These are phyloP conservation scores for Lindbergichthys nudifrons DNA, from an alignment of 2,797 vertebrate genomes.

Conservation along the genomic window DNA sequence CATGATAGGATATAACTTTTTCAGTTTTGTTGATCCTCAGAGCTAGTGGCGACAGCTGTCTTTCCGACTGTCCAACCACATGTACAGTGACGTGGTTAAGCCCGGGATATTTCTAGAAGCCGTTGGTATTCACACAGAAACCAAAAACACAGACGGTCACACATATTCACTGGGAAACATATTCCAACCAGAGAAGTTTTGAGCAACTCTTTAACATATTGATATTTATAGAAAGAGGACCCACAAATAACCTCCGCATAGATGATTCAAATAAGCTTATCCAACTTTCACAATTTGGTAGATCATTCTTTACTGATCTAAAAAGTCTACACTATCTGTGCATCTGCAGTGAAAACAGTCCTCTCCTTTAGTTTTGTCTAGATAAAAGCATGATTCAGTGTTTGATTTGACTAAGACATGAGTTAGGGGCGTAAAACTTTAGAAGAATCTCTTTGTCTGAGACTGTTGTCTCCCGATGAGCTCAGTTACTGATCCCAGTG, in stretches of 20 bases:
- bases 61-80: constrained; percentile 67
- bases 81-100: constrained; percentile 58
- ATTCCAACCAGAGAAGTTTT: constrained; percentile 48
- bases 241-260: constrained; percentile 24
- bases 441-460: constrained; percentile 51
- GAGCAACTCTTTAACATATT: constrained; percentile 36
- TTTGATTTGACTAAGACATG: constrained; percentile 60
- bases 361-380: constrained; percentile 55
- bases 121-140: constrained; percentile 68
- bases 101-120: constrained; percentile 69
- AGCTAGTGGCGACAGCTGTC: constrained; percentile 63
- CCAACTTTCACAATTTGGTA: constrained; percentile 25
- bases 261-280: constrained; percentile 22
- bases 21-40: constrained; percentile 36
- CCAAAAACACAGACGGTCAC: constrained; percentile 66
- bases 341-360: constrained; percentile 46
- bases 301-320: constrained; percentile 27
- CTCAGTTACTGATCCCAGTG: constrained; percentile 69
- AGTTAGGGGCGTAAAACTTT: constrained; percentile 54
- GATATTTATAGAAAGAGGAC: constrained; percentile 44
- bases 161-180: constrained; percentile 64
- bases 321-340: constrained; percentile 43
- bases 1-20: constrained; percentile 48
- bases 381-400: constrained; percentile 54
- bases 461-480: constrained; percentile 61